These are phyloP conservation scores for Gobio gobio DNA, from an alignment of 2,113 vertebrate genomes.

Conservation along the genomic window DNA sequence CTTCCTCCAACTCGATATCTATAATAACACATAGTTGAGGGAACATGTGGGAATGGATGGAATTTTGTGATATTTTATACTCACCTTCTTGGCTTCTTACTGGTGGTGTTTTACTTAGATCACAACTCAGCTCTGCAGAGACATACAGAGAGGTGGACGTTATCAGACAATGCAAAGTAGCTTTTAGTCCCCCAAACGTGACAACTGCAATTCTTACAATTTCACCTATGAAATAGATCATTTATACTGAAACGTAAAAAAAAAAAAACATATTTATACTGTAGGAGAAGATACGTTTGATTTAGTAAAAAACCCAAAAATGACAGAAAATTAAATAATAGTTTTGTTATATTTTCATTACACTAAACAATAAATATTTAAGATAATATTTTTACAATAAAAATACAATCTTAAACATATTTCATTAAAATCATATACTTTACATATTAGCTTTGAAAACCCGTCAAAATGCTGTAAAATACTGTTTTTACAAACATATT, in stretches of 20 bases:
- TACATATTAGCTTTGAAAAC: background rate
- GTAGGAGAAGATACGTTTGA: background rate
- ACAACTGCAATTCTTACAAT: background rate
- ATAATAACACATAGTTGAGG: conserved; percentile 5
- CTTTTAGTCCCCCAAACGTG: background rate
- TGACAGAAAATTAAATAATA: background rate
- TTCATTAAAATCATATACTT: background rate
- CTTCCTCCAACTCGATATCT: conserved; percentile 76
- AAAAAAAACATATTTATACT: no score
- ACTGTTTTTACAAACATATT: no score
- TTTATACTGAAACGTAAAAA: no score
- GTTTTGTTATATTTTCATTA: background rate
- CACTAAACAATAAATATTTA: background rate
- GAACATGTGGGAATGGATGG: background rate
- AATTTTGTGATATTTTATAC: background rate
- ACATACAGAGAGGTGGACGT: background rate
- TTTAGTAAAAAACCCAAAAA: background rate
- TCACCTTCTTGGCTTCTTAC: conserved; percentile 74
- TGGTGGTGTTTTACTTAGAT: conserved; percentile 75
- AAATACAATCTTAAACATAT: background rate
- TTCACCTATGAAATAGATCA: no score
- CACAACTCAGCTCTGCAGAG: conserved; percentile 75
- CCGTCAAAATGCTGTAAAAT: background rate
- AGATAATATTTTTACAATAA: background rate
- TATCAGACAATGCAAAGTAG: background rate